Evolutionary conservation across 2,888 invertebrate genomes (phyloP), one percentile per base, ranked within the genome.

Genomic region (Phoenoteleia sp.): DNA sequence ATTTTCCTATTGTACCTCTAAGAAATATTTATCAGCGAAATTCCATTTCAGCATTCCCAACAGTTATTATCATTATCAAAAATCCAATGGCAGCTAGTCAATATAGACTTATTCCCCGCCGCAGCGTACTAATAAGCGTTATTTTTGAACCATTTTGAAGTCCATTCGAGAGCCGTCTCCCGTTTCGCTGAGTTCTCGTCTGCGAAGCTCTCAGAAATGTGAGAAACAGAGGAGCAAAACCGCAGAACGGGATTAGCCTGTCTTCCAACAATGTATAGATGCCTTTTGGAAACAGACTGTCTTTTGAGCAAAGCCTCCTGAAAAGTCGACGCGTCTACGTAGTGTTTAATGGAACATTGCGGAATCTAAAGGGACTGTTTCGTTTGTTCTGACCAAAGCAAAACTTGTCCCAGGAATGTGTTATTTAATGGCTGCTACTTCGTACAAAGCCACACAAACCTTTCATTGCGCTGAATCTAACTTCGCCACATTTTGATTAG

Each of bases 261-360:
- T 83, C 79, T 79, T 74, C 45, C 47, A 47, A 64, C 75, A 75
- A 80, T 56, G 64, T 67, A 75, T 56, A 49, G 79, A 74, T 67
- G 66, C 71, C 77, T 66, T 82, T 77, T 62, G 69, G 64, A 75
- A 81, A 54, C 71, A 49, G 49, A 56, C 47, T 64, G 49, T 66
- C 71, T 82, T 77, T 77, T 56, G 60, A 77, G 66, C 42, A 75
- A 82, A 69, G 23, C 71, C 29, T 45, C 27, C 49, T 27, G 56
- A 82, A 82, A 81, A 81, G 69, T 81, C 64, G 60, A 74, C 56
- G 67, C 27, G 56, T 71, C 58, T 66, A 81, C 74, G 58, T 79
- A 25, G 23, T 79, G 49, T 45, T 60, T 67, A 81, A 81, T 67
- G 42, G 60, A 81, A 75, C 58, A 74, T 66, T 42, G 39, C 47